These are phyloP conservation scores for Heliconius hermathena DNA, from an alignment of 1,140 invertebrate genomes.

Conservation along the genomic window DNA sequence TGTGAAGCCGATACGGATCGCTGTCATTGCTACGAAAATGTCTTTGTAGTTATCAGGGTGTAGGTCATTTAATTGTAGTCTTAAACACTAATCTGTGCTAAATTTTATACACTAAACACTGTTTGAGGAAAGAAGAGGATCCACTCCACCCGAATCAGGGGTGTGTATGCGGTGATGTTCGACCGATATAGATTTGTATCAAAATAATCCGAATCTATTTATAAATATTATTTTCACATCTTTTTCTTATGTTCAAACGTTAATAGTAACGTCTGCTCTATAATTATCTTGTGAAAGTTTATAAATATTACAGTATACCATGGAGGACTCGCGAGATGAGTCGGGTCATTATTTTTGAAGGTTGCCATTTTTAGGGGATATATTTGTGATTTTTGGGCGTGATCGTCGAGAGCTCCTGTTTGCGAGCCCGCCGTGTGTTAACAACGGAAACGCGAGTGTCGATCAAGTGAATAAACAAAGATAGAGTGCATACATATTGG, in stretches of 20 bases:
- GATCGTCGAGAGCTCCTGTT: constrained; percentile 46
- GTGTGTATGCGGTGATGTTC: constrained; percentile 79
- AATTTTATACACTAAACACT: constrained; percentile 71
- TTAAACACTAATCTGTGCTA: constrained; percentile 72
- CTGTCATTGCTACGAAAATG: constrained; percentile 81
- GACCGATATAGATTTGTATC: constrained; percentile 80
- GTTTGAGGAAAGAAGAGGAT: constrained; percentile 75
- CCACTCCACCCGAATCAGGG: constrained; percentile 74
- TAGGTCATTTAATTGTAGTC: constrained; percentile 78
- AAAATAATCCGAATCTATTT: constrained; percentile 82
- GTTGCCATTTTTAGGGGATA: constrained; percentile 79
- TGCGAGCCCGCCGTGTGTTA: constrained; percentile 31
- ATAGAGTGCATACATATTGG: constrained; percentile 30
- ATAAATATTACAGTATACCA: constrained; percentile 80
- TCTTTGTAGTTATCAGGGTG: constrained; percentile 81
- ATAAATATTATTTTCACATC: constrained; percentile 82
- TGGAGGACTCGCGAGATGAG: constrained; percentile 64
- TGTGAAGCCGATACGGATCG: constrained; percentile 81
- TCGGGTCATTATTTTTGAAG: constrained; percentile 68
- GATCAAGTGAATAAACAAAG: constrained; percentile 25
- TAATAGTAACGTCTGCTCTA: constrained; percentile 81
- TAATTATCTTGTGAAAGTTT: constrained; percentile 81
- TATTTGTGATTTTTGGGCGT: constrained; percentile 70
- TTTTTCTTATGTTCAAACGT: constrained; percentile 82
- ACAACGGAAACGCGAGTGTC: constrained; percentile 39